phyloP scores from a whole-genome alignment of 1,140 invertebrate species.

The Zaprionus camerounensis region DNA sequence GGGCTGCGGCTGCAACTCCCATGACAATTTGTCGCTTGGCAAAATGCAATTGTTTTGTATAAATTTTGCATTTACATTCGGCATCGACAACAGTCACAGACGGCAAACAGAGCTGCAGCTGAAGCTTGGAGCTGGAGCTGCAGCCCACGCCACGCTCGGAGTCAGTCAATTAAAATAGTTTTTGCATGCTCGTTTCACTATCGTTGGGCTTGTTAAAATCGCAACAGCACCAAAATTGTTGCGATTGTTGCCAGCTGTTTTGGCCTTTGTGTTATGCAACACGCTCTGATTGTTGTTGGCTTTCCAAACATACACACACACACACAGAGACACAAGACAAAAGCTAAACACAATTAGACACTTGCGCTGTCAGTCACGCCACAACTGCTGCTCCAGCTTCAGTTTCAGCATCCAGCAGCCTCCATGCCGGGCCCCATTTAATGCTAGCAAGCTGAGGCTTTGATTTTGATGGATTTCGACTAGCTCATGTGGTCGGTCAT shows the following conservation, averaged over 20 bases:
- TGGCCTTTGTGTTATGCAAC: slow-evolving; percentile 76
- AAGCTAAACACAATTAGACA: slow-evolving; percentile 74
- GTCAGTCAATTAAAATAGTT: slow-evolving; percentile 78
- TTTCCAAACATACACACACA: slow-evolving; percentile 36
- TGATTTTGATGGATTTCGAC: slow-evolving; percentile 68
- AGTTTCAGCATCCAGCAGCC: slow-evolving; percentile 2
- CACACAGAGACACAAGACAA: slow-evolving; percentile 33
- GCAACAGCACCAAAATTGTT: slow-evolving; percentile 52
- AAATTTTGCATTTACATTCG: slow-evolving; percentile 59
- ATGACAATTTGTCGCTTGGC: slow-evolving; percentile 80
- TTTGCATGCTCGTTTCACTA: slow-evolving; percentile 79
- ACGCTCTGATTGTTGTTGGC: slow-evolving; percentile 78
- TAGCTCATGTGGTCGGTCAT: slow-evolving; percentile 45
- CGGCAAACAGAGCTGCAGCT: background rate
- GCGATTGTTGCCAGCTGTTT: slow-evolving; percentile 61
- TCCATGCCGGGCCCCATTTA: slow-evolving; percentile 22
- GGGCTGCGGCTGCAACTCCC: slow-evolving; percentile 58
- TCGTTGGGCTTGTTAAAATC: slow-evolving; percentile 80
- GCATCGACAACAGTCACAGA: slow-evolving; percentile 1
- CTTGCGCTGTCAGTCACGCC: slow-evolving; percentile 73
- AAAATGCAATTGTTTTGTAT: slow-evolving; percentile 78
- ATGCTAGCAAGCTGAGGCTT: slow-evolving; percentile 44
- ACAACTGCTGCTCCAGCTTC: slow-evolving; percentile 12
- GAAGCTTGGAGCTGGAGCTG: background rate
- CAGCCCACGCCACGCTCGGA: slow-evolving; percentile 14